phyloP scores from a whole-genome alignment of 2,113 vertebrate genomes.

The Struthio camelus region DNA sequence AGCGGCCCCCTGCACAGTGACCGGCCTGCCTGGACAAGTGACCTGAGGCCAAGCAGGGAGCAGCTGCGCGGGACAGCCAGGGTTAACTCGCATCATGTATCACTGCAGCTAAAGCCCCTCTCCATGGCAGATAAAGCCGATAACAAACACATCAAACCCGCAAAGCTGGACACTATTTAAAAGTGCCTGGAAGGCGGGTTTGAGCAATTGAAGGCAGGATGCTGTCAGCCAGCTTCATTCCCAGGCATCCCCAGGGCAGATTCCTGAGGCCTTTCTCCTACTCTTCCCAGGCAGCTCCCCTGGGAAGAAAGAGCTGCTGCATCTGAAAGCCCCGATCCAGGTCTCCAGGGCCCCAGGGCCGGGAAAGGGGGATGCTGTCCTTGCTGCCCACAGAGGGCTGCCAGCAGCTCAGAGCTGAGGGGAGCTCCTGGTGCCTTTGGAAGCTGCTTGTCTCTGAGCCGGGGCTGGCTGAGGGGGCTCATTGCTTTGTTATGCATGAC shows the following conservation, averaged over 20 bases:
- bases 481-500: accelerated
- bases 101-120: constrained; percentile 27
- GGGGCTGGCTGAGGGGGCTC: too few relatives aligned
- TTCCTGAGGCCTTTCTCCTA: neutral
- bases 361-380: neutral
- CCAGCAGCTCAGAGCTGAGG: too few relatives aligned
- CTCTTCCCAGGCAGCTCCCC: neutral
- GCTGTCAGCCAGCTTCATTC: neutral
- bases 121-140: constrained; percentile 57
- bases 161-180: constrained; percentile 39
- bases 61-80: neutral
- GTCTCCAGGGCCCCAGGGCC: neutral
- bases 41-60: accelerated
- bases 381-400: neutral
- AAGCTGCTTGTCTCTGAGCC: accelerated
- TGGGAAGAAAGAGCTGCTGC: accelerated
- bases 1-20: neutral
- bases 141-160: constrained; percentile 19
- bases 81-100: neutral
- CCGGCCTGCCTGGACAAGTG: accelerated
- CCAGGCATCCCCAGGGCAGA: neutral
- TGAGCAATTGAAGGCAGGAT: neutral
- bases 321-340: neutral
- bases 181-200: neutral
- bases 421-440: neutral